phyloP scores from a whole-genome alignment of 2,113 vertebrate genomes.

The Galeopterus variegatus region DNA sequence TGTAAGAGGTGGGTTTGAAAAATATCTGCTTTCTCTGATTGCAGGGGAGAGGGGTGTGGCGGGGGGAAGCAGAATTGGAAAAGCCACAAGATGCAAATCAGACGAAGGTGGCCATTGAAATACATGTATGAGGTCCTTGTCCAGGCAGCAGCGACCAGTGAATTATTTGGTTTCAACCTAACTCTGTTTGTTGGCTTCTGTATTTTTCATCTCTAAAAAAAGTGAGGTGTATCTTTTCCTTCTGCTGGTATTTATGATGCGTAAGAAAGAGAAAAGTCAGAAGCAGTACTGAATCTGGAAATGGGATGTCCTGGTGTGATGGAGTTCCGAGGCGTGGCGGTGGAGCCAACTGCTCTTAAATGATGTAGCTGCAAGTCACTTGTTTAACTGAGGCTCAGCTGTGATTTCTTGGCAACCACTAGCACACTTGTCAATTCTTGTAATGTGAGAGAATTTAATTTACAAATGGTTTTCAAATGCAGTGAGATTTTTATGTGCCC shows the following conservation, averaged over 20 bases:
- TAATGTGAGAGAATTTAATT: conserved; percentile 6
- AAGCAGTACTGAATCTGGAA: background rate
- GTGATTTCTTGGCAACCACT: background rate
- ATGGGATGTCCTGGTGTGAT: rapidly evolving
- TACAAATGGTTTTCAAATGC: background rate
- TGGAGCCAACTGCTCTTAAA: background rate
- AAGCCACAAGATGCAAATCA: background rate
- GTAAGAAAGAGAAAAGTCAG: background rate
- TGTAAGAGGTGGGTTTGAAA: background rate
- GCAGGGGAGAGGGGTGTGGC: too few species aligned
- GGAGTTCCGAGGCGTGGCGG: rapidly evolving
- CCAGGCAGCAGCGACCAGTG: rapidly evolving
- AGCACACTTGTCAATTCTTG: background rate
- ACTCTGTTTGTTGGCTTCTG: background rate
- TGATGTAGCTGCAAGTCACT: rapidly evolving
- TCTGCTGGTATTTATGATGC: background rate
- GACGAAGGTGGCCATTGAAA: background rate
- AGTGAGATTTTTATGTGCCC: background rate
- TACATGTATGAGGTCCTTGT: rapidly evolving
- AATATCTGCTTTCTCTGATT: background rate
- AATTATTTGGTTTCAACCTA: background rate
- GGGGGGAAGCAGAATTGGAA: background rate
- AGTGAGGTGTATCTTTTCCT: background rate
- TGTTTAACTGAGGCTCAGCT: background rate
- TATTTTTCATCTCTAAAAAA: background rate